Base-by-base conservation (phyloP, 2,888 invertebrate genomes). In the Drosophila pseudotakahashii region DNA sequence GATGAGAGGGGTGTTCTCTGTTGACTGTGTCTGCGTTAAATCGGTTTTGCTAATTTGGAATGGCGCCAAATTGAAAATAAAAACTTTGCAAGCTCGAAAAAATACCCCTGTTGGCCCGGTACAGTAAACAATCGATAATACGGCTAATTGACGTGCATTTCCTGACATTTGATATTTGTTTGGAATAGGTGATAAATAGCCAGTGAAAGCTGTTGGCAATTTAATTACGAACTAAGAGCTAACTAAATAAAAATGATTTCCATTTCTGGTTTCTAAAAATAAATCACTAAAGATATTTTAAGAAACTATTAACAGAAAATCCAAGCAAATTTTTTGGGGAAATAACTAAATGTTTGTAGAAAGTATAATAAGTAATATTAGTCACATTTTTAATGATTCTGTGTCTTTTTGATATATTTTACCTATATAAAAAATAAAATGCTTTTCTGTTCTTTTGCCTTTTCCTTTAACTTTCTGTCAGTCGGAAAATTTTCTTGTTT, bases 1-100 rank as follows among this genome's bases (percentile, higher is more conserved):
- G 54, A 58, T 51, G 54, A 42, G 7, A 41, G 14, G 50, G 52
- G 36, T 3, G 26, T 7, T 11, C n/a, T 39, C 55, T 67, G 36
- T 45, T 63, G 57, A 62, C 83, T 47, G 75, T 32, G 63, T 70
- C 73, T 69, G 70, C 51, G 75, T 73, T 64, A 75, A 85, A 75
- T 85, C 48, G 59, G 51, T 80, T 71, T 66, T 68, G 89, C 82
- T 88, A 88, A 88, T 83, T 83, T 83, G 82, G 89, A 70, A 45
- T 37, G 53, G 23, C 55, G 87, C 82, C 82, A 83, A 86, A 66
- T 71, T 55, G 70, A 77, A 82, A 76, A 88, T 39, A 74, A 76
- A 88, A 74, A 73, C 76, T 66, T 70, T 73, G 47, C 51, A 39
- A 51, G 67, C 74, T 55, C 55, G 34, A 71, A 59, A 59, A 54